Evolutionary conservation across 2,113 vertebrate species (phyloP).

Genomic region (Acrocephalus arundinaceus): DNA sequence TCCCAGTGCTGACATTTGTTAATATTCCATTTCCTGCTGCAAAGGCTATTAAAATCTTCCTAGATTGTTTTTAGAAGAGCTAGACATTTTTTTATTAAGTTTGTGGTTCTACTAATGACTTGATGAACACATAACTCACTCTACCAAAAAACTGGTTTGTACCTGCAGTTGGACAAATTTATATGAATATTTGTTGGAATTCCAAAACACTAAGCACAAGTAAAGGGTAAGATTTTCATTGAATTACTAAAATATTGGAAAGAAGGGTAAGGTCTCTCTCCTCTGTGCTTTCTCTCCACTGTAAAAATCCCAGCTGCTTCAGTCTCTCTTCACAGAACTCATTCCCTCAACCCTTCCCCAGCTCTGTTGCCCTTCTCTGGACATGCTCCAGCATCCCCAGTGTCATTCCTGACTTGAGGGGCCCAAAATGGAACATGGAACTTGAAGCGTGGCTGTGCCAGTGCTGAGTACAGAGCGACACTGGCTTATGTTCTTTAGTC

Average conservation of each 20-base stretch:
- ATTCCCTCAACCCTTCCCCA: background rate
- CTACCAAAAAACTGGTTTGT: background rate
- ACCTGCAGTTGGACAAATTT: background rate
- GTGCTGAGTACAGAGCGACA: background rate
- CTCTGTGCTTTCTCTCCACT: background rate
- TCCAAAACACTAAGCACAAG: background rate
- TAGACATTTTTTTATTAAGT: background rate
- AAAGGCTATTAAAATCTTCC: background rate
- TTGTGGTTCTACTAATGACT: background rate
- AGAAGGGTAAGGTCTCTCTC: background rate
- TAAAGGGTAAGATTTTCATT: background rate
- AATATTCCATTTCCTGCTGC: background rate
- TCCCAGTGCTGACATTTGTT: background rate
- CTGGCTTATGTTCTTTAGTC: background rate
- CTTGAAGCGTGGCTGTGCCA: background rate
- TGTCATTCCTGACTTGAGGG: background rate
- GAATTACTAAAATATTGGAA: background rate
- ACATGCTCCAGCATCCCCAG: accelerated
- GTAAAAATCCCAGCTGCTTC: background rate
- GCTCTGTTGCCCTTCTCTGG: background rate
- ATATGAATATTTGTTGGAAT: background rate
- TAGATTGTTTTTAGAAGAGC: background rate
- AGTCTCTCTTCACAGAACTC: background rate
- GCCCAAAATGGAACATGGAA: background rate
- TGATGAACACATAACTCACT: background rate